A percentile compares a stretch with the other conserved stretches of the same genome.
These are phyloP conservation scores for Heliconius nattereri DNA, from an alignment of 1,140 invertebrate genomes.

Conservation along the genomic window DNA sequence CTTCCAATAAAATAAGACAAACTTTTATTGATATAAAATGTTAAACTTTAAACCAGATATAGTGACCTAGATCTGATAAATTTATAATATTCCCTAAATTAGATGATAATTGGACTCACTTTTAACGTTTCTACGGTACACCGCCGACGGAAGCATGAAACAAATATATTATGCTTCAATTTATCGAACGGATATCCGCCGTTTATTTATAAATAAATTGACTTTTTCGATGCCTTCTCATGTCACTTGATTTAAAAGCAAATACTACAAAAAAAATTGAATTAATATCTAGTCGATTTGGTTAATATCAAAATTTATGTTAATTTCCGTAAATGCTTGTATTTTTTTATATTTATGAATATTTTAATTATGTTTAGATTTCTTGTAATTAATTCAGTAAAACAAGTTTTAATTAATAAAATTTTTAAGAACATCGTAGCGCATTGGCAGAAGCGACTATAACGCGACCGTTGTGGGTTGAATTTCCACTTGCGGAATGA, in stretches of 20 bases:
- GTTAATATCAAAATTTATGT: not conserved
- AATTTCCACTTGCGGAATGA: too few relatives aligned
- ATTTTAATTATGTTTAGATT: too few relatives aligned
- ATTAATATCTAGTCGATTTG: not conserved
- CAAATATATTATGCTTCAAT: not conserved
- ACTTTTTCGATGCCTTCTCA: not conserved
- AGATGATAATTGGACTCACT: not conserved
- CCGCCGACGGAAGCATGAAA: not conserved
- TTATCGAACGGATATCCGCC: not conserved
- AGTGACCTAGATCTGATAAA: not conserved
- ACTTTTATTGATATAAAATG: too few relatives aligned
- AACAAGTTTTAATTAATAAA: too few relatives aligned
- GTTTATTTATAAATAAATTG: conserved; percentile 1
- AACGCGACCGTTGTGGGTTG: too few relatives aligned
- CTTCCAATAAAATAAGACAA: too few relatives aligned
- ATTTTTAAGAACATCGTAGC: too few relatives aligned
- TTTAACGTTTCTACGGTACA: not conserved
- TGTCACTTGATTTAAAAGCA: not conserved
- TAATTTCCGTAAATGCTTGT: not conserved
- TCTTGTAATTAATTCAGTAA: too few relatives aligned
- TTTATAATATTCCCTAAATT: not conserved
- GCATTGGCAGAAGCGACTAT: too few relatives aligned
- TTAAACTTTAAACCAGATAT: too few relatives aligned
- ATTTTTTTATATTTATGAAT: too few relatives aligned
- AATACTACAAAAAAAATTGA: too few relatives aligned